phyloP scores from a whole-genome alignment of 2,113 vertebrate species.

The Phyllostomus discolor region DNA sequence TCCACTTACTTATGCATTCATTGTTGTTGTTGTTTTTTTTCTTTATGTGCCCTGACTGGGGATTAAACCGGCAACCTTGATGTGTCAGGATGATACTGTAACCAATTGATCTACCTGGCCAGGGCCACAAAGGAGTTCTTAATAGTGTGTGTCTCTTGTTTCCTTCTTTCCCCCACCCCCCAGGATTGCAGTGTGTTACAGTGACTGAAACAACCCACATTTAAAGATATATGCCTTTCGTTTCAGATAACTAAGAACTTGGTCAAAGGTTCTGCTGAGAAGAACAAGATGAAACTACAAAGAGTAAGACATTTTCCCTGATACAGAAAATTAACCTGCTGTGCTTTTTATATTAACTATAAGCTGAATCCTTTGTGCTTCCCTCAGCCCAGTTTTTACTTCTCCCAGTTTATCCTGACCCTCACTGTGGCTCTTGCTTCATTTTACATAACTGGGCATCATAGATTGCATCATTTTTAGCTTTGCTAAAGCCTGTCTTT shows the following conservation, averaged over 20 bases:
- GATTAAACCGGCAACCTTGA: no score
- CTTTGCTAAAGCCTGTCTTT: neutral
- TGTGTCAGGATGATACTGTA: no score
- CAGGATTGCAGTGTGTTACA: neutral
- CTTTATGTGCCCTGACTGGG: no score
- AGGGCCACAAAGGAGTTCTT: neutral
- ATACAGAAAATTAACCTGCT: neutral
- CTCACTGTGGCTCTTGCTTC: neutral
- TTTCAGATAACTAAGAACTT: conserved; percentile 78
- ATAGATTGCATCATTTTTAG: neutral
- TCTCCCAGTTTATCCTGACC: neutral
- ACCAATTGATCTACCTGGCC: no score
- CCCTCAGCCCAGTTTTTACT: neutral
- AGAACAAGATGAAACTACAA: conserved; percentile 78
- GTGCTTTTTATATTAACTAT: neutral
- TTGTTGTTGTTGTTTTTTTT: no score
- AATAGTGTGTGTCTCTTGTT: neutral
- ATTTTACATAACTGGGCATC: neutral
- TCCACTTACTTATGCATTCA: no score
- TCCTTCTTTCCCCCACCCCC: neutral
- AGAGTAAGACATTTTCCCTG: conserved; percentile 76
- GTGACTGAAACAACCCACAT: neutral
- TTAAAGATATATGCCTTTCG: conserved; percentile 2
- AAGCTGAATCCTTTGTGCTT: neutral
- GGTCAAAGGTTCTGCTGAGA: conserved; percentile 74